These are phyloP conservation scores for Colletes collaris DNA, from an alignment of 2,888 invertebrate species.

Conservation along the genomic window DNA sequence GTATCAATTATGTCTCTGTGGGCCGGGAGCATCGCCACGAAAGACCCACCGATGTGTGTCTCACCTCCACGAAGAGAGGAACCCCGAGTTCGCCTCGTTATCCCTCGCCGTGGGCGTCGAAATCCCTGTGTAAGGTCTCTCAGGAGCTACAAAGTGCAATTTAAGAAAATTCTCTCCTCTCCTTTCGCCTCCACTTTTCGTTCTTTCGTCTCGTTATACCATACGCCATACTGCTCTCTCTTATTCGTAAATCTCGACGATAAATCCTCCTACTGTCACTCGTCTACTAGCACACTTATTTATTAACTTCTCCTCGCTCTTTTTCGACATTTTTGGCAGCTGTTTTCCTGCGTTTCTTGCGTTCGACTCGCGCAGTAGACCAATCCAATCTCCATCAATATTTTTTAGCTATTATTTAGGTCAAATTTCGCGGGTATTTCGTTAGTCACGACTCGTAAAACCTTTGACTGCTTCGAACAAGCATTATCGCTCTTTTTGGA, in stretches of 20 bases:
- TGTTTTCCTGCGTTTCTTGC: conserved; percentile 3
- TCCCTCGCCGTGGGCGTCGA: conserved; percentile 77
- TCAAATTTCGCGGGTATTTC: too few relatives aligned
- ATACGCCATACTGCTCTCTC: conserved; percentile 33
- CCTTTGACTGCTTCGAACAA: too few relatives aligned
- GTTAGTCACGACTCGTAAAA: too few relatives aligned
- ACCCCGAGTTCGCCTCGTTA: conserved; percentile 71
- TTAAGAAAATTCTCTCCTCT: conserved; percentile 73
- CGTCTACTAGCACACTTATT: conserved; percentile 44
- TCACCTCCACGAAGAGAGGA: conserved; percentile 56
- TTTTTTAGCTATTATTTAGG: too few relatives aligned
- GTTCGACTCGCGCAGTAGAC: too few relatives aligned
- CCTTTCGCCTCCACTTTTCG: conserved; percentile 57
- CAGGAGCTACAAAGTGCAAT: conserved; percentile 77
- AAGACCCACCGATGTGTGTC: conserved; percentile 73
- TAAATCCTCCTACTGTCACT: conserved; percentile 57
- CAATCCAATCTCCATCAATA: too few relatives aligned
- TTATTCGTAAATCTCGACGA: conserved; percentile 52
- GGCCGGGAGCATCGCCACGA: conserved; percentile 63
- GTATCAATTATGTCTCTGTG: conserved; percentile 77
- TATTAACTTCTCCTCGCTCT: conserved; percentile 8
- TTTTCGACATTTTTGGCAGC: conserved; percentile 11
- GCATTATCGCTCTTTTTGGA: too few relatives aligned
- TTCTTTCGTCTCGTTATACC: conserved; percentile 57
- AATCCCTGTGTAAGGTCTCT: conserved; percentile 72